Base-by-base conservation (phyloP, 1,140 invertebrate genomes). In the Zaprionus camerounensis region DNA sequence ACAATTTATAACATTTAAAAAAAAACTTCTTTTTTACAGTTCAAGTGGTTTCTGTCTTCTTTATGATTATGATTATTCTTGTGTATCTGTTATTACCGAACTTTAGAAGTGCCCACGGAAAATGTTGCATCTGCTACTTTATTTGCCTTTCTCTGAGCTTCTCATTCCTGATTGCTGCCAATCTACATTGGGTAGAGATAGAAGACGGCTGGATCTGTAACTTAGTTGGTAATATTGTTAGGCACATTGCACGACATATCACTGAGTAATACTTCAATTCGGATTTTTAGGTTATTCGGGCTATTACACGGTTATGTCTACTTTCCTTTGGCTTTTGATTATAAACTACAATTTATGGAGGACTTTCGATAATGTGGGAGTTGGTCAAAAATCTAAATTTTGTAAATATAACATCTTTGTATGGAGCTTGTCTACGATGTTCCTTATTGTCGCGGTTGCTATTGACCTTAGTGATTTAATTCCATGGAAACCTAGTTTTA, bases 261-360 rank as follows among this genome's bases (percentile, higher is more conserved):
- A 13, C 55, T 22, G 36, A 56, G 44, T 36, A n/a, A 6, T 31
- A 22, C 11, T 58, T 11, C 22, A 17, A 17, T 46, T 71, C 28
- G 46, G 11, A 31, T 20, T 31, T 13, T 64, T 71, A 83, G 95
- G 95, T 3, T 94, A 96, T 71, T 93, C 94, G 76, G 94, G 96
- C 24, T 96, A 96, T 92, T 96, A 95, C 92, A 94, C 94, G 56
- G 95, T 96, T 82, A 93, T 96, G 74, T 93, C 95, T 2, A 95
- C 95, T 61, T 97, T 97, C 90, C 95, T 95, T 65, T 97, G 96
- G 96, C 95, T 97, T 73, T 95, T 95, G 79, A 94, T 96, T 5
- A 96, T 97, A 93, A 95, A 96, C 71, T 95, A 96, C 78, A 96
- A 97, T 83, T 94, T 96, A 51, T 96, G 95, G 94, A 94, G 94